Conservation (phyloP, 2,113 vertebrate species). For the Pomatorhinus ruficollis region DNA sequence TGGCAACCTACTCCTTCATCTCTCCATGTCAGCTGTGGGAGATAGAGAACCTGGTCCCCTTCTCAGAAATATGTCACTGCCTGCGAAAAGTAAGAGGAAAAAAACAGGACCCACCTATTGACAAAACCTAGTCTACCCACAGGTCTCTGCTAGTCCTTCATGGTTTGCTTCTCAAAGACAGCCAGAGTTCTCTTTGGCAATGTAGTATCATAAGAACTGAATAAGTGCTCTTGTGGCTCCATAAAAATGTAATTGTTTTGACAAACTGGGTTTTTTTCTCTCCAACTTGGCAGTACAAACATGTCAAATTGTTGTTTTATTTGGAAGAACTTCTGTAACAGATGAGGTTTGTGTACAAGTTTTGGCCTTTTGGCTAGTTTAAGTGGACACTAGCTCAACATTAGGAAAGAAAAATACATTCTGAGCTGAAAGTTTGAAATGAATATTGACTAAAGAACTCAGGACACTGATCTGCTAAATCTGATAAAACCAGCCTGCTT, state of each 20-base stretch:
- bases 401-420: constrained; percentile 24
- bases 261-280: background rate
- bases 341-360: background rate
- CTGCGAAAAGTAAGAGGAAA: background rate
- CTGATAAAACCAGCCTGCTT: background rate
- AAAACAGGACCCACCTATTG: background rate
- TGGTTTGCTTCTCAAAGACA: background rate
- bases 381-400: constrained; percentile 9
- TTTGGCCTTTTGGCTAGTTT: background rate
- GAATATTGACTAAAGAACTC: background rate
- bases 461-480: background rate
- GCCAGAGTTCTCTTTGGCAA: background rate
- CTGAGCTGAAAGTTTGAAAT: constrained; percentile 5
- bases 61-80: background rate
- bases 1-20: background rate
- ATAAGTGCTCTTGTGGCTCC: background rate
- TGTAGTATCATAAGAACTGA: background rate
- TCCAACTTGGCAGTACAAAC: background rate
- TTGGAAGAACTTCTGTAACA: background rate
- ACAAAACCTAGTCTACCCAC: background rate
- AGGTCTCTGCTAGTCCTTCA: background rate
- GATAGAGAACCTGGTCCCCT: background rate
- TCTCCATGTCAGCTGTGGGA: background rate
- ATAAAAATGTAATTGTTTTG: constrained; percentile 32
- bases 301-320: background rate